phyloP scores from a whole-genome alignment of 2,113 vertebrate genomes.

The Myxocyprinus asiaticus region DNA sequence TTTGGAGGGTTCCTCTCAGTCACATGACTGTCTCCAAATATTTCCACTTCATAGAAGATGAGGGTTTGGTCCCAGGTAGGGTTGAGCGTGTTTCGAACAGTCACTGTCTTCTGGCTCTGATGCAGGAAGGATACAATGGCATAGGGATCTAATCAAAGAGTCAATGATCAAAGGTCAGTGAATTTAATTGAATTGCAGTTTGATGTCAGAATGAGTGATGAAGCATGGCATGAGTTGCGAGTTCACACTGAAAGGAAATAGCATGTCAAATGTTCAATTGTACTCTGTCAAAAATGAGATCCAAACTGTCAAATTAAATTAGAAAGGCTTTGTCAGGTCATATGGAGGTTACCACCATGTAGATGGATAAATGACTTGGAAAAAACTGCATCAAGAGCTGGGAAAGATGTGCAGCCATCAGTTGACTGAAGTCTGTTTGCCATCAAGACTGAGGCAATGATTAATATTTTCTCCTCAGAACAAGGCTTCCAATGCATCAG shows the following conservation, averaged over 20 bases:
- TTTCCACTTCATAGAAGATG: slow-evolving; percentile 94
- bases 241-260: background rate
- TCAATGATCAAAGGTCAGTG: slow-evolving; percentile 28
- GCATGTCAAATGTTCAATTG: background rate
- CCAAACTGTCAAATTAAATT: slow-evolving; percentile 1
- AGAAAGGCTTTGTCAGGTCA: background rate
- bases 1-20: slow-evolving; percentile 75
- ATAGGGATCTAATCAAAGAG: slow-evolving; percentile 81
- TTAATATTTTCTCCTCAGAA: slow-evolving; percentile 42
- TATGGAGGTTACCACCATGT: background rate
- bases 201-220: background rate
- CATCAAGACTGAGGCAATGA: slow-evolving; percentile 24
- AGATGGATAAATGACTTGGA: too few relatives aligned
- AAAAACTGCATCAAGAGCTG: too few relatives aligned
- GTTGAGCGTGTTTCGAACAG: slow-evolving; percentile 86
- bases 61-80: slow-evolving; percentile 98
- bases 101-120: slow-evolving; percentile 93
- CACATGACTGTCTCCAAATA: slow-evolving; percentile 79
- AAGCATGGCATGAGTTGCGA: background rate
- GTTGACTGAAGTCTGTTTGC: too few relatives aligned
- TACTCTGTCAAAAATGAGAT: background rate
- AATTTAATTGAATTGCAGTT: background rate
- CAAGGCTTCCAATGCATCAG: slow-evolving; percentile 41
- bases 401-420: slow-evolving; percentile 36
- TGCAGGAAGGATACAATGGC: slow-evolving; percentile 95